These are phyloP conservation scores for Chrysolina oricalcia DNA, from an alignment of 2,888 invertebrate genomes.

Conservation along the genomic window DNA sequence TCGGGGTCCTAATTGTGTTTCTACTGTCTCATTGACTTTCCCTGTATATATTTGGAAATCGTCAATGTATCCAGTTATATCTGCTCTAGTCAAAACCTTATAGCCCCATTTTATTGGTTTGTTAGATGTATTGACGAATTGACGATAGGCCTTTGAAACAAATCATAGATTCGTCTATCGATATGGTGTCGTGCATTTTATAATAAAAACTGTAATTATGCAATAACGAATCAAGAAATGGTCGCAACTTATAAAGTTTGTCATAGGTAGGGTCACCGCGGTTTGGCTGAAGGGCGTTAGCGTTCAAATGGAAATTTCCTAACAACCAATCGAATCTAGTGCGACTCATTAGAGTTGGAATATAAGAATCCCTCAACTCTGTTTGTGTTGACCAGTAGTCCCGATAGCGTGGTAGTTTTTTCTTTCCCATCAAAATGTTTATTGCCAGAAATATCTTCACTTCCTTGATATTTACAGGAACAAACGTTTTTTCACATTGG, in stretches of 20 bases:
- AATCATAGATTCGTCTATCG: neutral
- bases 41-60: neutral
- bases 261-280: neutral
- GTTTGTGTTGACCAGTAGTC: neutral
- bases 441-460: conserved; percentile 3
- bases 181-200: too few relatives aligned
- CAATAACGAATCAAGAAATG: too few relatives aligned
- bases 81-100: neutral
- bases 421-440: neutral
- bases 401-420: neutral
- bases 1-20: too few relatives aligned
- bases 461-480: neutral
- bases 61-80: neutral
- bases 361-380: neutral
- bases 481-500: neutral
- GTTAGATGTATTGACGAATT: conserved; percentile 1
- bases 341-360: neutral
- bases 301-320: neutral
- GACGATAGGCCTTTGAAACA: neutral
- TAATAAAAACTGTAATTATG: too few relatives aligned
- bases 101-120: neutral
- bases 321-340: too few relatives aligned
- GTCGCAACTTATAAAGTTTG: neutral
- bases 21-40: neutral
- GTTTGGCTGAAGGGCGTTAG: neutral